phyloP scores from a whole-genome alignment of 2,113 vertebrate genomes.

The Gila orcuttii region DNA sequence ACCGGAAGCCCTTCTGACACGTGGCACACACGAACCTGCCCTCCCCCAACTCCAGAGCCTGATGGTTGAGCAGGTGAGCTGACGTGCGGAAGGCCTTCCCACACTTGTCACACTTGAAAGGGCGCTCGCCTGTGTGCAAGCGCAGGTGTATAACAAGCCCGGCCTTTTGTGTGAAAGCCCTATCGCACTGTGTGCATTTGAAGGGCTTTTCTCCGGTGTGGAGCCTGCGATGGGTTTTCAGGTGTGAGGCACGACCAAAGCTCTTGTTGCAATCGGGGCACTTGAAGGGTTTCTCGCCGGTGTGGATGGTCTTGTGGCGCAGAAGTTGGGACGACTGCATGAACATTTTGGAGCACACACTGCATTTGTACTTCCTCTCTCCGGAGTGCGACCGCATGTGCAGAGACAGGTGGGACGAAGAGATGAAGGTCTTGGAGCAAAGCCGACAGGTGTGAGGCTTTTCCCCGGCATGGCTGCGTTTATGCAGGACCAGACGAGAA shows the following conservation, averaged over 20 bases:
- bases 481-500: constrained; percentile 59
- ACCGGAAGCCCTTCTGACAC: constrained; percentile 51
- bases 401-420: constrained; percentile 71
- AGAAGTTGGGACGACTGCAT: constrained; percentile 75
- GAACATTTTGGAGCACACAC: constrained; percentile 74
- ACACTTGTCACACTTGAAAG: constrained; percentile 68
- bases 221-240: constrained; percentile 77
- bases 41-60: constrained; percentile 57
- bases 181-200: constrained; percentile 68
- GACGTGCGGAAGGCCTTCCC: constrained; percentile 67
- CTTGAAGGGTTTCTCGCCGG: constrained; percentile 76
- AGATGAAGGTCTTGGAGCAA: constrained; percentile 76
- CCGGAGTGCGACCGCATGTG: constrained; percentile 73
- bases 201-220: constrained; percentile 78
- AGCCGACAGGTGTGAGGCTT: constrained; percentile 69
- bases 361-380: constrained; percentile 72
- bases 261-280: constrained; percentile 77
- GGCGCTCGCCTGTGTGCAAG: constrained; percentile 65
- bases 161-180: constrained; percentile 63
- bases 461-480: constrained; percentile 62
- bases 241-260: constrained; percentile 76
- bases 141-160: constrained; percentile 63
- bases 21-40: constrained; percentile 49
- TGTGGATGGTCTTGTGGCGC: constrained; percentile 76
- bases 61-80: constrained; percentile 69